Base-by-base conservation (phyloP, 2,888 invertebrate species). In the Cordilura impudica region DNA sequence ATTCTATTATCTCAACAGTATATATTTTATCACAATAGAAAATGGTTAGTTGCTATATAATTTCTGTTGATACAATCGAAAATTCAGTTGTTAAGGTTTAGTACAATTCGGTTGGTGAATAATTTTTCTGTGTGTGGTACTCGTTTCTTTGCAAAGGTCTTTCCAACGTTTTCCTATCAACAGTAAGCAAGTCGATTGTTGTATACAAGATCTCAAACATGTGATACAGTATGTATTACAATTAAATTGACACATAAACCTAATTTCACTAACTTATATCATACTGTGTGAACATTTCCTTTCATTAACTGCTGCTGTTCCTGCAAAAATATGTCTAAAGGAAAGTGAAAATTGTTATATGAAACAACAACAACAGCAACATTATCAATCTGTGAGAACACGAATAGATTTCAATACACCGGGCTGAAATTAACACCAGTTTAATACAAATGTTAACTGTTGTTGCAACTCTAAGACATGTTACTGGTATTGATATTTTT, bases 231-330 rank as follows among this genome's bases (percentile, higher is more conserved):
- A n/a, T n/a, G n/a, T n/a, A n/a, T 56, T 35, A 7, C 18, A 29
- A 60, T 45, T 26, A 7, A 45, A 19, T 61, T 79, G 78, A 79
- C 78, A 79, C 60, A 79, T 51, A 79, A 71, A 74, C 74, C 66
- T 71, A 61, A 74, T 79, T 61, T 56, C 43, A 71, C 69, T 45
- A 26, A 45, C 58, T n/a, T 23, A 61, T 45, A 61, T 61, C 35
- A 47, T 51, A 53, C 26, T 69, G 53, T 54, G 65, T 39, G 66
- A 60, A 75, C 79, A 75, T 79, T 79, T 79, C 79, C 79, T 79
- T 79, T 71, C 71, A 61, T 51, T 63, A 63, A 12, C 49, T 19
- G 45, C 19, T 12, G n/a, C n/a, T 12, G 35, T n/a, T n/a, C 0
- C 4, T 4, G 6, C 3, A 26, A 39, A 39, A 39, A 39, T 39